phyloP scores from a whole-genome alignment of 2,113 vertebrate species.

The Anthoscopus minutus region DNA sequence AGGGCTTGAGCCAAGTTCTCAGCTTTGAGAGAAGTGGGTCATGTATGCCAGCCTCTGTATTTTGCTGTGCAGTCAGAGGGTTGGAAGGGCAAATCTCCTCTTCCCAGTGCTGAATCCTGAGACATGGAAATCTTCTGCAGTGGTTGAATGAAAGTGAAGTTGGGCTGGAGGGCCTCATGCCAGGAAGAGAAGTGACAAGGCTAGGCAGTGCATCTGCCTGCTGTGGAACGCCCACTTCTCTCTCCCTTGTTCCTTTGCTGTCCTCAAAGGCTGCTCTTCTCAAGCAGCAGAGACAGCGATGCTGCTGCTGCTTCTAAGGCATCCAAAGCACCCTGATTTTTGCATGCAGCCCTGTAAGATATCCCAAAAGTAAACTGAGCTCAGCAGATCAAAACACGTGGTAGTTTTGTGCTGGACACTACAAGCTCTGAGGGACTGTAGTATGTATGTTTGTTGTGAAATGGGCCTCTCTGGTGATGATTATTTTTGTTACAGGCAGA shows the following conservation, averaged over 20 bases:
- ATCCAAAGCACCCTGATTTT: not conserved
- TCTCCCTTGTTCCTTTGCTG: not conserved
- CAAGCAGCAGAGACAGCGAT: not conserved
- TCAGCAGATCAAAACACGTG: not conserved
- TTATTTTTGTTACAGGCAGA: slow-evolving; percentile 49
- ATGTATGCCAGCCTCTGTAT: not conserved
- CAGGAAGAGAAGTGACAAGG: not conserved
- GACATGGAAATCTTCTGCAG: not conserved
- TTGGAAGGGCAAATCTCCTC: not conserved
- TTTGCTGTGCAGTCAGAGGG: not conserved
- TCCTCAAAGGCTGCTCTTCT: not conserved
- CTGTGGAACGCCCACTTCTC: not conserved
- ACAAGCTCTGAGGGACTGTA: not conserved
- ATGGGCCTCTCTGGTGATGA: not conserved
- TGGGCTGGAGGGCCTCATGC: not conserved
- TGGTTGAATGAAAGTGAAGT: not conserved
- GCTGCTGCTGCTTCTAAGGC: not conserved
- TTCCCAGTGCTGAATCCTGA: not conserved
- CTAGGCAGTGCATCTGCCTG: not conserved
- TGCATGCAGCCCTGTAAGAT: not conserved
- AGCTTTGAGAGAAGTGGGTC: not conserved
- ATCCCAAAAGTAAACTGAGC: not conserved
- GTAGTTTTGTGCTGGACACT: not conserved
- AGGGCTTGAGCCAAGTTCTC: fast-evolving
- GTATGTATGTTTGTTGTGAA: slow-evolving; percentile 36